Conservation (phyloP, 2,888 invertebrate species). For the Aleiodes testaceus region DNA sequence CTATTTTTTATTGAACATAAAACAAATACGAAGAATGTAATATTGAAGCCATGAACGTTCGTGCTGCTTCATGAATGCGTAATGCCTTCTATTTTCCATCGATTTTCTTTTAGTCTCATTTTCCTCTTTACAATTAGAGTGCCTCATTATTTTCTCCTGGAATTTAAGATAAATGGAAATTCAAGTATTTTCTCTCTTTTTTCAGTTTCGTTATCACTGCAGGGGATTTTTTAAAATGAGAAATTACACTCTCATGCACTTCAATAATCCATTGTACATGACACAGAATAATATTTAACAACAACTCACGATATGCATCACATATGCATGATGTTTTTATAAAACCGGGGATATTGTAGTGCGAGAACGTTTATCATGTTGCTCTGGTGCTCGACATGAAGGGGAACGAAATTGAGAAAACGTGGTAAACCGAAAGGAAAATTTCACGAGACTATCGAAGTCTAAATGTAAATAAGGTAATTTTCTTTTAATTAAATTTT, state of each 20-base stretch:
- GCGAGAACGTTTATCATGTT: conserved; percentile 4
- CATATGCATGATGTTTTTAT: conserved; percentile 31
- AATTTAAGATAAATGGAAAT: no score
- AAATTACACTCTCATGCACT: conserved; percentile 14
- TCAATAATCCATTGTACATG: conserved; percentile 61
- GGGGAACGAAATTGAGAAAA: conserved; percentile 5
- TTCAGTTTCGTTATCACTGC: not conserved
- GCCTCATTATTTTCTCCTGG: no score
- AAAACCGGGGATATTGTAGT: conserved; percentile 6
- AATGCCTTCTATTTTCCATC: no score
- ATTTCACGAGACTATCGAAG: not conserved
- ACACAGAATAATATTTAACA: conserved; percentile 58
- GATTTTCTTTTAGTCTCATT: no score
- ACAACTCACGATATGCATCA: conserved; percentile 22
- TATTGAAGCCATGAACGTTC: no score
- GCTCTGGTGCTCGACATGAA: conserved; percentile 14
- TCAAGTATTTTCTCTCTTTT: no score
- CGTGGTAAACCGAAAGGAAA: not conserved
- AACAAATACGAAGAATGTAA: no score
- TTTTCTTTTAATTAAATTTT: no score
- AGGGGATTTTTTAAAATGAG: not conserved
- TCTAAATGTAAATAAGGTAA: not conserved
- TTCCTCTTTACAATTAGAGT: no score
- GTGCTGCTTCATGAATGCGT: no score
- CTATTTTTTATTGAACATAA: no score